These are phyloP conservation scores for Micrasema minimum DNA, from an alignment of 1,140 invertebrate genomes.

Conservation along the genomic window DNA sequence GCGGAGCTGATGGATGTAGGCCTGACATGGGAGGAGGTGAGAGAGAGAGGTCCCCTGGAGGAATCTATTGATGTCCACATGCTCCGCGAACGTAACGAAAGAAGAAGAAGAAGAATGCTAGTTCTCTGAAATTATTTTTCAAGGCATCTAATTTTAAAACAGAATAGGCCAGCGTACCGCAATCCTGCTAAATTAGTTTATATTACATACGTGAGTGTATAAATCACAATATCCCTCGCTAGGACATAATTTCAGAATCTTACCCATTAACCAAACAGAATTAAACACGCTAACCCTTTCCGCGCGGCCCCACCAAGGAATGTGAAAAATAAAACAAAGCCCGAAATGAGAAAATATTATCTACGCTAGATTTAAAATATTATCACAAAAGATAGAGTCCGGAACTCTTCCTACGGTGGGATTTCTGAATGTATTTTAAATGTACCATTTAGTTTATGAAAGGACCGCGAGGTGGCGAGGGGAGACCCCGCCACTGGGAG, in stretches of 20 bases:
- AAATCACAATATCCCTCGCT: slow-evolving; percentile 9
- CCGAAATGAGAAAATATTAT: slow-evolving; percentile 54
- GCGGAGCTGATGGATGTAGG: too few species aligned
- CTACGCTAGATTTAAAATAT: slow-evolving; percentile 55
- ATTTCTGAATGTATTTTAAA: slow-evolving; percentile 53
- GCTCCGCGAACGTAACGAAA: too few species aligned
- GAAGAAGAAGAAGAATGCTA: too few species aligned
- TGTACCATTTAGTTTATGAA: slow-evolving; percentile 54
- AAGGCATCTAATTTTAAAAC: too few species aligned
- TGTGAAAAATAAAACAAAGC: slow-evolving; percentile 51
- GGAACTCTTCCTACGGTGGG: slow-evolving; percentile 39
- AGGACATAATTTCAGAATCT: neutral
- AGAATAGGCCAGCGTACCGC: too few species aligned
- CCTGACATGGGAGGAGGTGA: too few species aligned
- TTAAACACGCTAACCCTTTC: slow-evolving; percentile 19
- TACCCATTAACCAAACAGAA: slow-evolving; percentile 12
- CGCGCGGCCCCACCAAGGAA: slow-evolving; percentile 34
- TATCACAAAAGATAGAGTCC: slow-evolving; percentile 53
- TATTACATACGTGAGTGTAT: neutral
- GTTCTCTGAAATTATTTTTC: too few species aligned
- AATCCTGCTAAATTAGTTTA: neutral
- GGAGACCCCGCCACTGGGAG: neutral
- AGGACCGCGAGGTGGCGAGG: slow-evolving; percentile 41
- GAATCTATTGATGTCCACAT: too few species aligned
- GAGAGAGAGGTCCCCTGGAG: too few species aligned